Percentiles rank a stretch among this genome's conserved stretches.
These are phyloP conservation scores for Lagodon rhomboides DNA, from an alignment of 2,797 vertebrate genomes.

Conservation along the genomic window DNA sequence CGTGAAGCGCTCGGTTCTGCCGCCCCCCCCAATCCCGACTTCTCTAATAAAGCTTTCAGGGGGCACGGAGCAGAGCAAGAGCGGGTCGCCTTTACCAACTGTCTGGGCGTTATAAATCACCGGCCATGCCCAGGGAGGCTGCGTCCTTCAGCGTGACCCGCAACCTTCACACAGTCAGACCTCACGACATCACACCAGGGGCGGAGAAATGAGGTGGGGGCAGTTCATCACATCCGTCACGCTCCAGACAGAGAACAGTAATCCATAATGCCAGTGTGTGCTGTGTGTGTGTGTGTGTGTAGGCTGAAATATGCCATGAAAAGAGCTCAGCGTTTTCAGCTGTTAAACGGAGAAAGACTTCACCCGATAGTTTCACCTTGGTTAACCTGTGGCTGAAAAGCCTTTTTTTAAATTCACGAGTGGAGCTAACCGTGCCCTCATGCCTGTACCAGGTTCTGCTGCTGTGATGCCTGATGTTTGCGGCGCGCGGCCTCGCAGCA, in stretches of 20 bases:
- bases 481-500: slow-evolving; percentile 31
- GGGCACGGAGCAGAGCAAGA: background rate
- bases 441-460: slow-evolving; percentile 7
- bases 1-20: background rate
- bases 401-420: background rate
- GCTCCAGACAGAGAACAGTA: slow-evolving; percentile 38
- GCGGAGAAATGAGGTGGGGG: slow-evolving; percentile 47
- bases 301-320: slow-evolving; percentile 16
- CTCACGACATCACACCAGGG: slow-evolving; percentile 2
- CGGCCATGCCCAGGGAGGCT: slow-evolving; percentile 39
- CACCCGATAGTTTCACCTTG: background rate
- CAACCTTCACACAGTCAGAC: slow-evolving; percentile 59
- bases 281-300: slow-evolving; percentile 8
- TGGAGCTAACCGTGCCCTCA: background rate
- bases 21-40: background rate
- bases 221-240: slow-evolving; percentile 68
- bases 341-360: background rate
- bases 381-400: background rate
- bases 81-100: slow-evolving; percentile 33
- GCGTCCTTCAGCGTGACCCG: slow-evolving; percentile 65
- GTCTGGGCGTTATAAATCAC: slow-evolving; percentile 71
- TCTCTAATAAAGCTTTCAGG: slow-evolving; percentile 45
- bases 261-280: slow-evolving; percentile 45
- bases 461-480: background rate
- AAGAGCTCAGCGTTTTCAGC: slow-evolving; percentile 16